These are phyloP conservation scores for Budorcas taxicolor DNA, from an alignment of 2,113 vertebrate genomes.

Conservation along the genomic window DNA sequence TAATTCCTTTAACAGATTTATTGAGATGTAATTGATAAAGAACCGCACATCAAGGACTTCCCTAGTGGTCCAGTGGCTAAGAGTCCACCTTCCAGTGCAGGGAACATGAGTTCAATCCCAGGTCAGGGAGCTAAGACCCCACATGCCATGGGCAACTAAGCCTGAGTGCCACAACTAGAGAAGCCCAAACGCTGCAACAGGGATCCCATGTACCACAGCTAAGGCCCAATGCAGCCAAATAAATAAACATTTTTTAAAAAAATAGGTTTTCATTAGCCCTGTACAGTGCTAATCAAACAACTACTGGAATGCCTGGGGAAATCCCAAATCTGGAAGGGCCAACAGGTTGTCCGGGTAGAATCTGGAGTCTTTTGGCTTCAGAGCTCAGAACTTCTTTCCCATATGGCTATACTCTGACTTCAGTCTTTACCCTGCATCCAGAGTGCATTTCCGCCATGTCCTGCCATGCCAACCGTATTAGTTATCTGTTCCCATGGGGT, in stretches of 20 bases:
- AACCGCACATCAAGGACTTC: neutral
- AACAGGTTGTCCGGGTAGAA: neutral
- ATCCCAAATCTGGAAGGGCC: neutral
- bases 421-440: neutral
- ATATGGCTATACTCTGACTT: neutral
- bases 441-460: neutral
- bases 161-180: neutral
- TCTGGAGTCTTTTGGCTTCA: neutral
- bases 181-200: neutral
- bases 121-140: neutral
- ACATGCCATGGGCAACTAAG: neutral
- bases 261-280: neutral
- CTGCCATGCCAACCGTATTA: neutral
- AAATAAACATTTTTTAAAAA: neutral
- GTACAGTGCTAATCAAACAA: neutral
- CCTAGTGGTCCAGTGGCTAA: neutral
- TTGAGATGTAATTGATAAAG: neutral
- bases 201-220: neutral
- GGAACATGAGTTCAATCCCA: accelerated
- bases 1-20: neutral
- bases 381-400: neutral
- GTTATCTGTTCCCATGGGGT: no score
- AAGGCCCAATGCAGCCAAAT: neutral
- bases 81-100: neutral
- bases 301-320: neutral